A percentile compares a stretch with the other conserved stretches of the same genome.
Evolutionary conservation across 1,140 invertebrate species (phyloP).

Genomic region (Coptotermes formosanus): DNA sequence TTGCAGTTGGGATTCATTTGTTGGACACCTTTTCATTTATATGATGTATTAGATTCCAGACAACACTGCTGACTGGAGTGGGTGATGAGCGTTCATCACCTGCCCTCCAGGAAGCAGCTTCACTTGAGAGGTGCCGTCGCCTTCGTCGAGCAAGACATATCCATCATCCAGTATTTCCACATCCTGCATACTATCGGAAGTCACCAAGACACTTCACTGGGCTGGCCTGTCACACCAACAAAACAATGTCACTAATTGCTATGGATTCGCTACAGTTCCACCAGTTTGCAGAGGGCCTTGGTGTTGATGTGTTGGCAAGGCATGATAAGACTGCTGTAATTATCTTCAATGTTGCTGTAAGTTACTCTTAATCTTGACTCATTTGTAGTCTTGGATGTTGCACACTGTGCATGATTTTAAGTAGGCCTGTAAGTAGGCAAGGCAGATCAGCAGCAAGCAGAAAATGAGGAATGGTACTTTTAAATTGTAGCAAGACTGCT

Average conservation of each 20-base stretch:
- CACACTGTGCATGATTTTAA: neutral
- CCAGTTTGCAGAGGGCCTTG: conserved; percentile 70
- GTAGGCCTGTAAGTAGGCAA: neutral
- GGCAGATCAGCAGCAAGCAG: too few relatives aligned
- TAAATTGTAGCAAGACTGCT: too few relatives aligned
- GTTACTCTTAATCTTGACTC: conserved; percentile 28
- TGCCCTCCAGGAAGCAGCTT: conserved; percentile 47
- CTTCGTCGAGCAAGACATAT: conserved; percentile 48
- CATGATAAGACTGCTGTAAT: conserved; percentile 66
- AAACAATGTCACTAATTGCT: conserved; percentile 64
- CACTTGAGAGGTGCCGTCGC: conserved; percentile 47
- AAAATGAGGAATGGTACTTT: too few relatives aligned
- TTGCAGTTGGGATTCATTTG: too few relatives aligned
- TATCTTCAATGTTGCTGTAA: conserved; percentile 71
- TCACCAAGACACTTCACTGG: conserved; percentile 42
- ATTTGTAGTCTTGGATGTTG: neutral
- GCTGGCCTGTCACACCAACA: conserved; percentile 60
- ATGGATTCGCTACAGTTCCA: conserved; percentile 68
- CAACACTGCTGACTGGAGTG: conserved; percentile 48
- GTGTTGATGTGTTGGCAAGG: conserved; percentile 60
- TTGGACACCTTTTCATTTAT: too few relatives aligned
- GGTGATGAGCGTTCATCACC: conserved; percentile 56
- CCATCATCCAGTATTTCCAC: conserved; percentile 39
- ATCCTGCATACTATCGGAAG: neutral
- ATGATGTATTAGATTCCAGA: conserved; percentile 40